Base-by-base conservation (phyloP, 2,113 vertebrate genomes). In the Oncorhynchus nerka region DNA sequence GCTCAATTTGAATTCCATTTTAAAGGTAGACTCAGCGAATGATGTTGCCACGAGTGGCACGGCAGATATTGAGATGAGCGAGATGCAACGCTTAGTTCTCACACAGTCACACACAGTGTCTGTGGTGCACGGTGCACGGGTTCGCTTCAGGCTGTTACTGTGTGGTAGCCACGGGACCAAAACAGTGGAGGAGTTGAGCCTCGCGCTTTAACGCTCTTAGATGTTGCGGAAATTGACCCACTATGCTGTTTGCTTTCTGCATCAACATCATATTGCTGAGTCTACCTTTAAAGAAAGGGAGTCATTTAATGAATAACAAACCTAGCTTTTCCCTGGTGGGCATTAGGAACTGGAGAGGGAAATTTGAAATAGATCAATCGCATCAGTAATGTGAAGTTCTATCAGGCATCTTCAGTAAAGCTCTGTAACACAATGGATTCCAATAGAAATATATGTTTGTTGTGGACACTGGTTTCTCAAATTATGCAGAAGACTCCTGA, bases 361-460 rank as follows among this genome's bases (percentile, higher is more conserved):
- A 57, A 20, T 4, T 12, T 57, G 20, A 57, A 57, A 19, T 15
- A 57, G 55, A 57, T 57, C 16, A 20, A 57, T 6, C 4, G 55
- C 55, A 15, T 57, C 6, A 19, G 22, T 45, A 11, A 45, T 45
- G 39, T 11, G 9, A 45, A 45, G 39, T 45, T 81, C 77, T 69
- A 81, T 55, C 71, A 85, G 75, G 65, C 70, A 62, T 78, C 49
- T 79, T 72, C 20, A 77, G 70, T 61, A 30, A 68, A 83, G 73
- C 75, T 71, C 81, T 75, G 68, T 22, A 76, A 30, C 26, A n/a
- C 62, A 45, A 45, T 45, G 39, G 2, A 45, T 45, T 11, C 39
- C 39, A 45, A 45, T 45, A 45, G 39, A 45, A 45, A 45, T 11
- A 83, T 76, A 74, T 78, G 82, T 83, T 80, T 80, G 76, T 71